A percentile compares a stretch with the other conserved stretches of the same genome.
phyloP scores from a whole-genome alignment of 2,888 invertebrate genomes.

The Parnassius mnemosyne region DNA sequence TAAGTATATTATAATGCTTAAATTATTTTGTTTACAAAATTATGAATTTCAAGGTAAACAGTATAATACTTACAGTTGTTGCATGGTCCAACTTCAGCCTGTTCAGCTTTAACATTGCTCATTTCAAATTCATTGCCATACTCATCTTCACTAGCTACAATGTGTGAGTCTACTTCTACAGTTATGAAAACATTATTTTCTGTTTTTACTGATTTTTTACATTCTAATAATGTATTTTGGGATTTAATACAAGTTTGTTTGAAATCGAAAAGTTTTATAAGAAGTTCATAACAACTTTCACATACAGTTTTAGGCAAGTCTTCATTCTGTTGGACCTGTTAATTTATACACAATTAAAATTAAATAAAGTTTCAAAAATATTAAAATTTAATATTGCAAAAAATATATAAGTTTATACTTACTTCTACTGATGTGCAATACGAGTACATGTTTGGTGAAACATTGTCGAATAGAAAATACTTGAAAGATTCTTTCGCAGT shows the following conservation, averaged over 20 bases:
- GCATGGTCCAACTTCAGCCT: slow-evolving; percentile 1
- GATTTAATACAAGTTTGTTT: slow-evolving; percentile 65
- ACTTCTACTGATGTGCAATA: slow-evolving; percentile 73
- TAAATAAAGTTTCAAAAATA: not conserved
- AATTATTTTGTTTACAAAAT: too few species aligned
- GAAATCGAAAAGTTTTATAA: slow-evolving; percentile 57
- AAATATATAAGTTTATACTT: slow-evolving; percentile 19
- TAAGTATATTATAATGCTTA: too few species aligned
- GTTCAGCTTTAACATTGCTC: slow-evolving; percentile 13
- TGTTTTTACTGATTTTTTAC: slow-evolving; percentile 15
- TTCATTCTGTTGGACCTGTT: slow-evolving; percentile 55
- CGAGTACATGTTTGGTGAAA: slow-evolving; percentile 55
- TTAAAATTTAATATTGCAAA: not conserved
- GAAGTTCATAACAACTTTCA: slow-evolving; percentile 52
- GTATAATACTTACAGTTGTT: slow-evolving; percentile 11
- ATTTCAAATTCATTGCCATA: slow-evolving; percentile 8
- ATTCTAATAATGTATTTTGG: slow-evolving; percentile 47
- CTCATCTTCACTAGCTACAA: slow-evolving; percentile 3
- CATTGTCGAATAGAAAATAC: slow-evolving; percentile 55
- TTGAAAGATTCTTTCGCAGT: slow-evolving; percentile 49
- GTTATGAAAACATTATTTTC: slow-evolving; percentile 11
- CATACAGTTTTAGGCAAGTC: slow-evolving; percentile 62
- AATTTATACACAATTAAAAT: slow-evolving; percentile 23
- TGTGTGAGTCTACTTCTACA: not conserved
- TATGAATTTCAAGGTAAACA: too few species aligned